Percentiles rank a stretch among this genome's conserved stretches.
phyloP scores from a whole-genome alignment of 1,140 invertebrate species.

The Heliconius himera region DNA sequence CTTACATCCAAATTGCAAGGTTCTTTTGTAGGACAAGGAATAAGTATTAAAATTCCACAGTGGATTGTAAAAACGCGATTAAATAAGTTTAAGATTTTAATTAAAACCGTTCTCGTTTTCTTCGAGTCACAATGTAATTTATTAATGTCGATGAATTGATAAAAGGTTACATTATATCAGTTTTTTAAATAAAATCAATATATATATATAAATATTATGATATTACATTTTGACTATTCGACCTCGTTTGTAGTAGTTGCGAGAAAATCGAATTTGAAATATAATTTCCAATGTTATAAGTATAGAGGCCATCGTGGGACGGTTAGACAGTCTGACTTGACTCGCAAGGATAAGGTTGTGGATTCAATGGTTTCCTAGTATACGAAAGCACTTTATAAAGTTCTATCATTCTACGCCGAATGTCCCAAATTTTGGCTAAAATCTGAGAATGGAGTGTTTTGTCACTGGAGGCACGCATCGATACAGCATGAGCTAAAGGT shows the following conservation, averaged over 20 bases:
- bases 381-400: too few relatives aligned
- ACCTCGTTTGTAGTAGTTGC: not conserved
- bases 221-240: not conserved
- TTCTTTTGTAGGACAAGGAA: slow-evolving; percentile 31
- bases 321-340: too few relatives aligned
- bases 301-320: too few relatives aligned
- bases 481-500: too few relatives aligned
- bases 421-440: too few relatives aligned
- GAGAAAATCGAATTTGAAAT: not conserved
- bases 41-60: slow-evolving; percentile 26
- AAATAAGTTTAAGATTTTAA: slow-evolving; percentile 17
- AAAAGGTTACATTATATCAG: not conserved
- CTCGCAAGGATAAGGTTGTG: too few relatives aligned
- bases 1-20: slow-evolving; percentile 16
- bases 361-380: too few relatives aligned
- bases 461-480: too few relatives aligned
- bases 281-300: not conserved
- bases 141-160: not conserved
- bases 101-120: not conserved
- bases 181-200: not conserved
- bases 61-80: slow-evolving; percentile 27
- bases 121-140: not conserved
- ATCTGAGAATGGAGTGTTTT: too few relatives aligned
- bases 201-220: not conserved
- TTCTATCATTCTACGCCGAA: too few relatives aligned